These are phyloP conservation scores for Penelope pileata DNA, from an alignment of 2,113 vertebrate species.

Conservation along the genomic window DNA sequence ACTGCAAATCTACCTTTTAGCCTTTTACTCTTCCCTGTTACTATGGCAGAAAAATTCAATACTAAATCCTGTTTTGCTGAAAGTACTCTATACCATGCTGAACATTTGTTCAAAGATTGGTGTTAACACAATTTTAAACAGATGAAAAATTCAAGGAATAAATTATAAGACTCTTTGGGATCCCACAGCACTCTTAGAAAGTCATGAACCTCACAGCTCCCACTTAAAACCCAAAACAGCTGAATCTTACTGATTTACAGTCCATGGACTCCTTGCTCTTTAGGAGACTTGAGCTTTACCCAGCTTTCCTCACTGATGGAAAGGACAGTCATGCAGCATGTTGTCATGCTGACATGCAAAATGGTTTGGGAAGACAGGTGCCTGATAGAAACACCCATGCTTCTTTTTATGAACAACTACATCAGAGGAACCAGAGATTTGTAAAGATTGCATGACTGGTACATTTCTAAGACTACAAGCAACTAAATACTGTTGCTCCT, in stretches of 20 bases:
- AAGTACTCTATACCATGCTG: not conserved
- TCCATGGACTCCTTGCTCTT: not conserved
- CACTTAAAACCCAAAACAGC: not conserved
- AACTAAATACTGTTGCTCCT: not conserved
- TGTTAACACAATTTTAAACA: not conserved
- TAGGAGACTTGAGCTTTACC: not conserved
- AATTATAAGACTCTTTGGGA: not conserved
- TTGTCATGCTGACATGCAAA: not conserved
- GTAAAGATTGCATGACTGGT: not conserved
- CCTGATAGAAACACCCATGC: not conserved
- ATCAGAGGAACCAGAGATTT: not conserved
- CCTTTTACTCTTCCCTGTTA: not conserved
- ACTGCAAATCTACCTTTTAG: not conserved
- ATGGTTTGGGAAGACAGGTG: not conserved
- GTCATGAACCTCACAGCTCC: not conserved
- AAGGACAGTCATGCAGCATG: fast-evolving
- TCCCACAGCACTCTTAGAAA: not conserved
- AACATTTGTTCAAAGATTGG: not conserved
- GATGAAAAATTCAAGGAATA: not conserved
- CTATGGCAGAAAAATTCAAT: not conserved
- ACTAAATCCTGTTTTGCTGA: not conserved
- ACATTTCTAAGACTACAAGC: not conserved
- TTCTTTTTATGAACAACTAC: not conserved
- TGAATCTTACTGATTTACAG: not conserved
- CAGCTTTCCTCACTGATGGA: not conserved